Base-by-base conservation (phyloP, 1,140 invertebrate species). In the Holcopasites calliopsidis region DNA sequence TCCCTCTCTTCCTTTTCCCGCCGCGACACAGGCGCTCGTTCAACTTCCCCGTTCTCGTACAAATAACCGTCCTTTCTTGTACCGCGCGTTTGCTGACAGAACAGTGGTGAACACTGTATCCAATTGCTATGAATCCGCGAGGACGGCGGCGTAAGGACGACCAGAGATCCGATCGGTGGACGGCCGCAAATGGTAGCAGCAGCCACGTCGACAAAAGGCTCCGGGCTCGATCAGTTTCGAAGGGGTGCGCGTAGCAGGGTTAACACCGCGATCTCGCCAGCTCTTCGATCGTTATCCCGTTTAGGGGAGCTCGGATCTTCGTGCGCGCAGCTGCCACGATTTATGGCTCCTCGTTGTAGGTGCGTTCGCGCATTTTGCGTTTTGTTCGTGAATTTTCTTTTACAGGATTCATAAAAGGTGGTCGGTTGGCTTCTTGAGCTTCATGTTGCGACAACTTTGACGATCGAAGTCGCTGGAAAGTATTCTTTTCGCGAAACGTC, bases 221-320 rank as follows among this genome's bases (percentile, higher is more conserved):
- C 62, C 74, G 57, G 54, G 69, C 65, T 31, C 64, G 75, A 82
- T 77, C 68, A 78, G 79, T 82, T 81, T 71, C 72, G 61, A 74
- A 82, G 69, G 79, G 80, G 44, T 52, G 76, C 44, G 1, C 28
- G 40, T 10, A 50, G 13, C 31, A 57, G 50, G 69, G 70, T 69
- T 64, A 76, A 82, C 54, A 55, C 47, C 76, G 62, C 70, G 79
- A 81, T 81, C 79, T 65, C 65, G 28, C 38, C 52, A 50, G 73
- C 61, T 55, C 54, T 82, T 82, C 73, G 80, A 82, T 82, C 80
- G 80, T 82, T 82, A 82, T 82, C 80, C 79, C 80, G 77, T 82
- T 79, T 82, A 82, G 79, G 80, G 80, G 72, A 82, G 28, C 16
- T 68, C 44, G 68, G 38, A 80, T 68, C 50, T 73, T 28, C 66